Evolutionary conservation across 2,113 vertebrate species (phyloP).

Genomic region (Tor tambroides): DNA sequence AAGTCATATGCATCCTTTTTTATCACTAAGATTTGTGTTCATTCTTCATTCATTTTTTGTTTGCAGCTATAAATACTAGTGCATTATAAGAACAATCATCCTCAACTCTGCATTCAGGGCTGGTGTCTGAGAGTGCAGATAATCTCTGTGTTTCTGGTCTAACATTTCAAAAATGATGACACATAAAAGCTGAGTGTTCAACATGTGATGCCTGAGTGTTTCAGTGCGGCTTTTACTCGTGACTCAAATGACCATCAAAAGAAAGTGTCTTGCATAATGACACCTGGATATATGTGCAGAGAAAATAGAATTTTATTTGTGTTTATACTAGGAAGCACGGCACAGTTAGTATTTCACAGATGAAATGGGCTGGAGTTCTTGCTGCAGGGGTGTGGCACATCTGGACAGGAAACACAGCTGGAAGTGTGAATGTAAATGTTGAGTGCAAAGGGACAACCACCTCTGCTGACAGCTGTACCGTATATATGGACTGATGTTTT

Average conservation of each 20-base stretch:
- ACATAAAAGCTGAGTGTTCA: not conserved
- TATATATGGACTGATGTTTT: not conserved
- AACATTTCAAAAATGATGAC: not conserved
- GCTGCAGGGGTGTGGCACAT: conserved; percentile 22
- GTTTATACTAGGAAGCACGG: not conserved
- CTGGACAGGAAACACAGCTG: conserved; percentile 45
- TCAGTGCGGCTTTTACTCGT: not conserved
- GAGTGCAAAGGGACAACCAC: not conserved
- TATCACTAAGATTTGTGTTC: not conserved
- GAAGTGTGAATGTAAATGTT: not conserved
- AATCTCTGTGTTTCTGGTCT: not conserved
- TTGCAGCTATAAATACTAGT: not conserved
- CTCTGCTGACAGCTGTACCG: conserved; percentile 35
- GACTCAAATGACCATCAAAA: not conserved
- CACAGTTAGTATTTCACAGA: conserved; percentile 37
- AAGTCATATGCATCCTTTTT: no score
- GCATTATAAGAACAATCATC: not conserved
- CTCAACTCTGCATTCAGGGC: not conserved
- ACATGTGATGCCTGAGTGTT: not conserved
- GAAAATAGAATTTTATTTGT: not conserved
- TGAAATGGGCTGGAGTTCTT: not conserved
- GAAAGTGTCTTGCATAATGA: not conserved
- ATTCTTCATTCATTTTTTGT: not conserved
- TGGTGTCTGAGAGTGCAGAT: not conserved
- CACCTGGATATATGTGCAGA: conserved; percentile 23